Percentiles rank a stretch among this genome's conserved stretches.
phyloP scores from a whole-genome alignment of 2,113 vertebrate species.

The Taxidea taxus region DNA sequence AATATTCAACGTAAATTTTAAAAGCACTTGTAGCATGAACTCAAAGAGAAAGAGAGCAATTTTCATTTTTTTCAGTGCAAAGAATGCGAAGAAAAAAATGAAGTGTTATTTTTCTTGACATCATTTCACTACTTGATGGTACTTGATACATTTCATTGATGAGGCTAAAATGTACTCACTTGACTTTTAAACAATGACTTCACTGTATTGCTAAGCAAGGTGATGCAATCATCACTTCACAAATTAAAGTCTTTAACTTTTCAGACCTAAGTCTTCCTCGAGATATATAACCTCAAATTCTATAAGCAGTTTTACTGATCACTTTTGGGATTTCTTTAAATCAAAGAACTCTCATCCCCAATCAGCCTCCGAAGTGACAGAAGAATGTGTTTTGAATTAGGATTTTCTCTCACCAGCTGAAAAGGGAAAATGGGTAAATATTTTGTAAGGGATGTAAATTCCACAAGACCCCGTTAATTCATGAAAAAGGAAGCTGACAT shows the following conservation, averaged over 20 bases:
- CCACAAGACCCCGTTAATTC: background rate
- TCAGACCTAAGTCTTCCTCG: background rate
- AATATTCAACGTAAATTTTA: conserved; percentile 47
- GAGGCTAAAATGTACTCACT: conserved; percentile 42
- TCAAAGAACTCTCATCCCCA: background rate
- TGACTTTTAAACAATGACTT: conserved; percentile 61
- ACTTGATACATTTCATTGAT: conserved; percentile 27
- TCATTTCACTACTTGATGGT: conserved; percentile 17
- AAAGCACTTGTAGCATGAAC: background rate
- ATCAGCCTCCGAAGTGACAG: background rate
- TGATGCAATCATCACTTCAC: conserved; percentile 51
- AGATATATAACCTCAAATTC: background rate
- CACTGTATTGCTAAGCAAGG: conserved; percentile 63
- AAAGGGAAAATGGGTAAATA: conserved; percentile 38
- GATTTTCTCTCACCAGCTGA: background rate
- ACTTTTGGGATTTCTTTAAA: conserved; percentile 33
- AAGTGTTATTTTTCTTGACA: conserved; percentile 40
- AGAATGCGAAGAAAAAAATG: conserved; percentile 36
- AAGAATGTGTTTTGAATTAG: conserved; percentile 31
- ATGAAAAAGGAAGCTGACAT: background rate
- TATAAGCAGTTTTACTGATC: background rate
- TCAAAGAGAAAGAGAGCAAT: conserved; percentile 46
- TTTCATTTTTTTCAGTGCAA: conserved; percentile 57
- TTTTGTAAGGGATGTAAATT: conserved; percentile 37
- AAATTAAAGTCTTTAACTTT: conserved; percentile 52